phyloP scores from a whole-genome alignment of 2,113 vertebrate genomes.

The Anguilla japonica region DNA sequence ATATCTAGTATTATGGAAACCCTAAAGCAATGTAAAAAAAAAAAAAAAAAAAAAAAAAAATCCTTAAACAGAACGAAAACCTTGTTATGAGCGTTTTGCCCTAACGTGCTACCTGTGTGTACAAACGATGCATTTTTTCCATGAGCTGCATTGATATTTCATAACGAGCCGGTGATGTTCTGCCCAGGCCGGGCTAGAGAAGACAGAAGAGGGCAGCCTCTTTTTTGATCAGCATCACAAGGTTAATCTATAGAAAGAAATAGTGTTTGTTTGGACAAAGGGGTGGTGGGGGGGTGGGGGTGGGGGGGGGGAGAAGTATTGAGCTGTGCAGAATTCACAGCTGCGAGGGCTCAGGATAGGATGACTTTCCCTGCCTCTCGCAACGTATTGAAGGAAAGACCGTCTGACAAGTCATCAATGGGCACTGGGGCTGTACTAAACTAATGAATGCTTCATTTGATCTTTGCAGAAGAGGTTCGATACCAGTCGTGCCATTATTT shows the following conservation, averaged over 20 bases:
- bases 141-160: constrained; percentile 69
- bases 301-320: constrained; percentile 48
- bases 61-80: constrained; percentile 66
- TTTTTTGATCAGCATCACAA: constrained; percentile 71
- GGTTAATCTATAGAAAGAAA: constrained; percentile 71
- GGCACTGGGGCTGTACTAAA: constrained; percentile 71
- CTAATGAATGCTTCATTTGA: constrained; percentile 79
- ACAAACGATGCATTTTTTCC: constrained; percentile 73
- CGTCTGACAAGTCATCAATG: constrained; percentile 78
- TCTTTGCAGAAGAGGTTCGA: constrained; percentile 72
- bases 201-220: constrained; percentile 53
- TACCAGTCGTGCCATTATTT: constrained; percentile 75
- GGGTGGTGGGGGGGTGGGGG: background rate
- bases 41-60: constrained; percentile 30
- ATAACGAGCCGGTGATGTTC: constrained; percentile 67
- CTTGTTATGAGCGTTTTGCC: constrained; percentile 34
- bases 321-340: constrained; percentile 71
- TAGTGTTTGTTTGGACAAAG: constrained; percentile 61
- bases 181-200: constrained; percentile 49
- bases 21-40: constrained; percentile 56
- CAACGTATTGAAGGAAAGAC: constrained; percentile 73
- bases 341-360: constrained; percentile 70
- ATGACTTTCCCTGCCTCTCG: constrained; percentile 74
- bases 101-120: constrained; percentile 70
- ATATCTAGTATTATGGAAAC: constrained; percentile 53